Base-by-base conservation (phyloP, 2,113 vertebrate species). In the Eretmodus cyanostictus region DNA sequence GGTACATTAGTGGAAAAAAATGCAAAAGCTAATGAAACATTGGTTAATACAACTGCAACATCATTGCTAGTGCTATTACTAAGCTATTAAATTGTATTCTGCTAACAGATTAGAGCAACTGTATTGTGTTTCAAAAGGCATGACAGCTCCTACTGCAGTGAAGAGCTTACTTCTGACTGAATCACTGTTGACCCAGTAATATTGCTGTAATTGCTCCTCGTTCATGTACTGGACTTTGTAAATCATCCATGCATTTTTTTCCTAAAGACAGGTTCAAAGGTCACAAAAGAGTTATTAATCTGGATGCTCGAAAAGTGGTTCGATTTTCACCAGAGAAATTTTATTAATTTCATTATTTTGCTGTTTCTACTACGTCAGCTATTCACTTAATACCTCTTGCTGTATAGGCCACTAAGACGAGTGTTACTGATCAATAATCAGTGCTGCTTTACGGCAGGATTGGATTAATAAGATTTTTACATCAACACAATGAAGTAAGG, bases 171-270 rank as follows among this genome's bases (percentile, higher is more conserved):
- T 40, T 80, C 73, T 51, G 53, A 89, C 51, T 84, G 83, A 86
- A 66, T 89, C 55, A 27, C 85, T 7, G 83, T 7, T 83, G 85
- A 92, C 87, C 85, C 24, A 24, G n/a, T 82, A 80, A 85, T 76
- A 59, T 79, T 78, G 63, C 34, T 63, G 68, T 42, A 57, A 78
- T 86, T 22, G n/a, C 38, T 71, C 8, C 17, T 14, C 47, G 82
- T 79, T 71, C 45, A 55, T 92, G 82, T 90, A 47, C 63, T 38
- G 59, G 78, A 71, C 51, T 24, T 38, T 79, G 8, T 86, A 17
- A 85, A 63, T 45, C 82, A 31, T 66, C 24, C 3, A 2, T 34
- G 53, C n/a, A 29, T 66, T 89, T 47, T 24, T 73, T 66, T 6
- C 38, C 31, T 6, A 16, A 49, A 81, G 27, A 55, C 66, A 49